A percentile compares a stretch with the other conserved stretches of the same genome.
phyloP scores from a whole-genome alignment of 1,140 invertebrate genomes.

The Bradysia coprophila region DNA sequence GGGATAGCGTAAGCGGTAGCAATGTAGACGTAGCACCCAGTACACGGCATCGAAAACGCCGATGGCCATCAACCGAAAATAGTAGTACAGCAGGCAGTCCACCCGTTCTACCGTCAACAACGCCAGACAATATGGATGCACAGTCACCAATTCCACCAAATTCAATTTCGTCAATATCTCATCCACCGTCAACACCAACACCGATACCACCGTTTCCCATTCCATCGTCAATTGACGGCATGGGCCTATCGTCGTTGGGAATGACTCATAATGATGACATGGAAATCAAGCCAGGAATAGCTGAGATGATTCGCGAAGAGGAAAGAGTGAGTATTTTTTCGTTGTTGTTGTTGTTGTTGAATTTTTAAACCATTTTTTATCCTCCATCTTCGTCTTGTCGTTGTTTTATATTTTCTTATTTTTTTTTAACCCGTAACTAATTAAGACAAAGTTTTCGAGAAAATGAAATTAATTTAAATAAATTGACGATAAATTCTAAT shows the following conservation, averaged over 20 bases:
- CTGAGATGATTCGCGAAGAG: constrained; percentile 87
- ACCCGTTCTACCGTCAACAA: constrained; percentile 7
- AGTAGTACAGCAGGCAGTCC: constrained; percentile 2
- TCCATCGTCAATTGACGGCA: neutral
- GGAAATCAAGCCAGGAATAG: constrained; percentile 83
- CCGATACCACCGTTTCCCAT: constrained; percentile 3
- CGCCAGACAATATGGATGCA: neutral
- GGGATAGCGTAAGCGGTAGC: neutral
- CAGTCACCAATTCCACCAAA: constrained; percentile 4
- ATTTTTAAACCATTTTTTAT: no score
- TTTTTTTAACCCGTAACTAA: no score
- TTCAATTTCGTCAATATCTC: neutral
- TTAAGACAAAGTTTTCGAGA: no score
- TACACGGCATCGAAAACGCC: neutral
- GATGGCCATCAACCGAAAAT: neutral
- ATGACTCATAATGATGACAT: constrained; percentile 41
- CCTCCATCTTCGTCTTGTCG: no score
- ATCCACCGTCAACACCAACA: constrained; percentile 10
- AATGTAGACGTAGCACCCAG: neutral
- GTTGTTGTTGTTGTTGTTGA: no score
- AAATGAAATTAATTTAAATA: no score
- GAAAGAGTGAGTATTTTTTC: constrained; percentile 91
- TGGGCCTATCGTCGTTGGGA: neutral
- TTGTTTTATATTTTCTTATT: no score
- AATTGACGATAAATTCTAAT: no score